Conservation (phyloP, 2,113 vertebrate genomes). For the Drymodes brunneopygia region DNA sequence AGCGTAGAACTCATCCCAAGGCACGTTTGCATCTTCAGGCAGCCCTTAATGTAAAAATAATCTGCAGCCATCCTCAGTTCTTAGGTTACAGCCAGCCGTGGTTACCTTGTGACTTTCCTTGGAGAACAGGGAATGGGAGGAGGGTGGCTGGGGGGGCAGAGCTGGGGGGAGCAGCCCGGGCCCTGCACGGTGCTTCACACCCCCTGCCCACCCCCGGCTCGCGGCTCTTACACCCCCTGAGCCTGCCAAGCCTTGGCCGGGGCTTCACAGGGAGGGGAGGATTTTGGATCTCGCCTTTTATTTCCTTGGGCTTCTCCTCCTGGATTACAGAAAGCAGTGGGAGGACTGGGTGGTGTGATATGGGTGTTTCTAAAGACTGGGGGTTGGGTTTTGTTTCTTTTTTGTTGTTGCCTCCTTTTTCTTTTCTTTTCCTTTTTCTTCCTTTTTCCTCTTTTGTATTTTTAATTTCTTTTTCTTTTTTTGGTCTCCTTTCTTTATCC, state of each 20-base stretch:
- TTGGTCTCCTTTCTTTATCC: fast-evolving
- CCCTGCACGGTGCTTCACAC: neutral
- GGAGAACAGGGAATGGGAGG: neutral
- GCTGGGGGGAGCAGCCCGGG: fast-evolving
- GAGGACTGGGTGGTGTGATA: neutral
- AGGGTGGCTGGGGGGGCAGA: neutral
- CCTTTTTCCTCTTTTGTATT: neutral
- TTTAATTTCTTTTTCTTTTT: no score
- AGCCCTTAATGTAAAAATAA: slow-evolving; percentile 46
- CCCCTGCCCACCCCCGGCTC: neutral
- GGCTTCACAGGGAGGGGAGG: fast-evolving
- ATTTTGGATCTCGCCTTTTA: neutral
- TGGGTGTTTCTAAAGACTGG: neutral
- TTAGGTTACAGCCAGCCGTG: slow-evolving; percentile 33
- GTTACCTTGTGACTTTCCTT: slow-evolving; percentile 14
- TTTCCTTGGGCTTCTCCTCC: neutral
- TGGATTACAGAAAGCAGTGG: neutral
- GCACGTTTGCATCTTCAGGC: slow-evolving; percentile 5
- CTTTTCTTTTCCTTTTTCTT: fast-evolving
- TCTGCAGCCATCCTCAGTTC: neutral
- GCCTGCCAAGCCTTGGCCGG: neutral
- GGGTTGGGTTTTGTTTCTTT: neutral
- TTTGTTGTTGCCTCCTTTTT: no score
- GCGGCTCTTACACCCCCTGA: fast-evolving
- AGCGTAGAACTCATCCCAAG: neutral